These are phyloP conservation scores for Poecile atricapillus DNA, from an alignment of 2,113 vertebrate genomes.

Conservation along the genomic window DNA sequence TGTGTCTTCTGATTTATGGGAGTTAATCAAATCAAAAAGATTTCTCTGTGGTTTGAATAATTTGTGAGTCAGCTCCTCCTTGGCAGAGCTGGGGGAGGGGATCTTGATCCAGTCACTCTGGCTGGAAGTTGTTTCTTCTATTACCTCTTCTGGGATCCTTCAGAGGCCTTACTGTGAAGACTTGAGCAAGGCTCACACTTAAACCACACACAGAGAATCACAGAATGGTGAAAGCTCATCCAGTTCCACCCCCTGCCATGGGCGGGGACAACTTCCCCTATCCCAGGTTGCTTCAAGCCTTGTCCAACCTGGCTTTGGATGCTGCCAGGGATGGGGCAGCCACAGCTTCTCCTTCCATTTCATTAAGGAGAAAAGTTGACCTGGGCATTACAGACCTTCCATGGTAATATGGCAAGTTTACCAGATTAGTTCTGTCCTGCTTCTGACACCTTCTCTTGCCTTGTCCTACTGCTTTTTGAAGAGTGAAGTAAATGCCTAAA, in stretches of 20 bases:
- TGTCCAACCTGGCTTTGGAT: not conserved
- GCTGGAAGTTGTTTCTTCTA: not conserved
- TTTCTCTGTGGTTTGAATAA: not conserved
- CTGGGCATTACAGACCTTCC: not conserved
- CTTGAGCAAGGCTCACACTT: not conserved
- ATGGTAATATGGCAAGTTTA: not conserved
- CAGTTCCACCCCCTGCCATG: not conserved
- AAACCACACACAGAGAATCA: not conserved
- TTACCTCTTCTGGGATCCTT: not conserved
- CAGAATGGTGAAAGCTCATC: not conserved
- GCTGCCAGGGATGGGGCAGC: not conserved
- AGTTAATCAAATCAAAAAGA: not conserved
- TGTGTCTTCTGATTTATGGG: not conserved
- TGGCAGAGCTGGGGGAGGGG: not conserved
- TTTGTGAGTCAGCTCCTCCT: not conserved
- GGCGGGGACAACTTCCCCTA: not conserved
- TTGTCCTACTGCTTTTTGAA: not conserved
- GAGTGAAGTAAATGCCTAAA: not conserved
- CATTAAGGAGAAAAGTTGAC: not conserved
- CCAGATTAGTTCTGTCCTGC: not conserved
- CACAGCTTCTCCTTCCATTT: not conserved
- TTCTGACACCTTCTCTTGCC: not conserved
- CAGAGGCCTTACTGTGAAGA: not conserved
- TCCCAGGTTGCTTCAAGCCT: not conserved
- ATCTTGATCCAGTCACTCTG: not conserved